Evolutionary conservation across 1,140 invertebrate genomes (phyloP).

Genomic region (Hyphantria cunea): DNA sequence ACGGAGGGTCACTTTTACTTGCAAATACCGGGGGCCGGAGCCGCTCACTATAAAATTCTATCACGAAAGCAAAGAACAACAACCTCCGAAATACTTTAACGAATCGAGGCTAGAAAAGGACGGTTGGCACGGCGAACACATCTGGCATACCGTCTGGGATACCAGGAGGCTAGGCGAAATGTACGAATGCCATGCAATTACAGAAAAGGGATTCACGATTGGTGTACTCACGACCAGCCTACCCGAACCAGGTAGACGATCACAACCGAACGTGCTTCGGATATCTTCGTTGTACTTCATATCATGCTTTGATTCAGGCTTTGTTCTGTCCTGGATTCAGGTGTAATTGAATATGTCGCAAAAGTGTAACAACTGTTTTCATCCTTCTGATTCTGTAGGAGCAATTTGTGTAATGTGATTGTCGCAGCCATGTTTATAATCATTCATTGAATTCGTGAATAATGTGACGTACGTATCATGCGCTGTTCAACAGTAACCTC

Average conservation of each 20-base stretch:
- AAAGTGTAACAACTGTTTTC: constrained; percentile 6
- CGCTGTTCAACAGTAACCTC: no score
- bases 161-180: constrained; percentile 46
- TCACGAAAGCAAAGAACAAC: constrained; percentile 49
- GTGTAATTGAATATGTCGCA: constrained; percentile 12
- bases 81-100: constrained; percentile 49
- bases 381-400: not conserved
- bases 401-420: constrained; percentile 3
- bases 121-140: constrained; percentile 58
- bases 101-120: constrained; percentile 53
- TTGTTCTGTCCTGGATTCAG: not conserved
- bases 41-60: constrained; percentile 66
- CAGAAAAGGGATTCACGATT: constrained; percentile 56
- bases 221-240: constrained; percentile 64
- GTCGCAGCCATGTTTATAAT: constrained; percentile 1
- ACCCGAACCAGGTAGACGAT: constrained; percentile 62
- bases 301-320: constrained; percentile 9
- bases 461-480: no score
- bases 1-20: constrained; percentile 54
- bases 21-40: constrained; percentile 67
- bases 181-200: constrained; percentile 66
- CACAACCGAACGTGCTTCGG: constrained; percentile 11
- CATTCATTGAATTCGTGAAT: constrained; percentile 1
- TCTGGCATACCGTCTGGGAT: constrained; percentile 60
- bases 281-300: constrained; percentile 20